Base-by-base conservation (phyloP, 2,797 vertebrate genomes). In the Oryzias dopingdopingensis region DNA sequence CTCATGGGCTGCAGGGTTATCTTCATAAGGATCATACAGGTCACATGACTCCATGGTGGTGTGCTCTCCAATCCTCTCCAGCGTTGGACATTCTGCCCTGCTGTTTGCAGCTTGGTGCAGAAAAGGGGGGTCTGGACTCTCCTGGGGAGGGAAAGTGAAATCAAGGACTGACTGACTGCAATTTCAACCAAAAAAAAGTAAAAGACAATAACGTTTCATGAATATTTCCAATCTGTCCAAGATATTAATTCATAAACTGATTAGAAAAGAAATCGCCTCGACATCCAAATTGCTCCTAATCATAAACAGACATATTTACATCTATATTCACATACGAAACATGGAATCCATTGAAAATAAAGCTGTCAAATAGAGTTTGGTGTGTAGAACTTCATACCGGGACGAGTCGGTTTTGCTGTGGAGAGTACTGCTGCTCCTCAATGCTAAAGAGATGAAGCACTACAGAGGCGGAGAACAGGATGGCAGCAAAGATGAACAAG, bases 401-500 rank as follows among this genome's bases (percentile, higher is more conserved):
- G 1, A 92, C 84, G 0, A 90, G 67, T 4, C 93, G 88, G 63
- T 96, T 95, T 32, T 96, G 93, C 50, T 93, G 94, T 0, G 96
- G 92, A 29, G 89, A 92, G 74, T 96, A 96, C 65, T 91, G 95
- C 68, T 94, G 93, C 84, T 99, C 97, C 65, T 96, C 93, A 0
- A 99, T 99, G 84, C 96, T 99, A 62, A 93, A 90, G 47, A 99
- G 94, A 64, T 99, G 97, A 49, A 99, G 90, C 49, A 73, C 87
- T 60, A 98, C 96, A 0, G 97, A 99, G 66, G 89, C 75, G 0
- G 91, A 89, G 84, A 99, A 93, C 74, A 99, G 88, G 76, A 96
- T 82, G 57, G 96, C 92, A 0, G 96, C 94, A 1, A 98, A 99
- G 88, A 98, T 85, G 86, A 99, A 99, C 49, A 99, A 91, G 72